Base-by-base conservation (phyloP, 2,797 vertebrate species). In the Todus mexicanus region DNA sequence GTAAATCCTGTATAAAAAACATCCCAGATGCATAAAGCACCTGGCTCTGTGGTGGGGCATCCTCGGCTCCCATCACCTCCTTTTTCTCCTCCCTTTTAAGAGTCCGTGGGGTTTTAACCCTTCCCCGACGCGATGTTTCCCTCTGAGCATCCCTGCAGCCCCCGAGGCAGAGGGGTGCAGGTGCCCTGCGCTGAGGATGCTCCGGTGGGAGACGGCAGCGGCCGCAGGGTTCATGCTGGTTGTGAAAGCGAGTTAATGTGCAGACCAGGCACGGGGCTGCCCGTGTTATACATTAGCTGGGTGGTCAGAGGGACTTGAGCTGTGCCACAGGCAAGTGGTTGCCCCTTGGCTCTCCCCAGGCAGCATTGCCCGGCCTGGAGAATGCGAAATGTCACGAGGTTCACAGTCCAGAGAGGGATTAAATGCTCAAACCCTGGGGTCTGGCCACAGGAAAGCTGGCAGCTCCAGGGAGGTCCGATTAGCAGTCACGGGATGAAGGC, bases 111-210 rank as follows among this genome's bases (percentile, higher is more conserved):
- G 31, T 65, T 83, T 54, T 66, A 65, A 11, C 31, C 1, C 2
- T 33, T 59, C 48, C 20, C 43, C 1, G 3, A 25, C 90, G 48
- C 4, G 4, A 20, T 0, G 3, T 35, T 54, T 59, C 50, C 64
- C 64, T 65, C 38, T 12, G 27, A 65, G 65, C 18, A 33, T n/a
- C 4, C 2, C 38, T 37, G 20, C 71, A 50, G 59, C 33, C 6
- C 15, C 4, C 1, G 51, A 35, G 38, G 35, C 43, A 53, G 26
- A 61, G 74, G 42, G 63, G 29, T 23, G 33, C 18, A 16, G 50
- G 13, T 0, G 0, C 35, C 27, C 61, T 15, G 47, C 0, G 0
- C 40, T 0, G 0, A 22, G 29, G 43, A 60, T 45, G 54, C 42
- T 82, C 33, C 0, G 0, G 27, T 48, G 31, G 29, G 15, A 40